These are phyloP conservation scores for Hyles vespertilio DNA, from an alignment of 1,140 invertebrate genomes.

Conservation along the genomic window DNA sequence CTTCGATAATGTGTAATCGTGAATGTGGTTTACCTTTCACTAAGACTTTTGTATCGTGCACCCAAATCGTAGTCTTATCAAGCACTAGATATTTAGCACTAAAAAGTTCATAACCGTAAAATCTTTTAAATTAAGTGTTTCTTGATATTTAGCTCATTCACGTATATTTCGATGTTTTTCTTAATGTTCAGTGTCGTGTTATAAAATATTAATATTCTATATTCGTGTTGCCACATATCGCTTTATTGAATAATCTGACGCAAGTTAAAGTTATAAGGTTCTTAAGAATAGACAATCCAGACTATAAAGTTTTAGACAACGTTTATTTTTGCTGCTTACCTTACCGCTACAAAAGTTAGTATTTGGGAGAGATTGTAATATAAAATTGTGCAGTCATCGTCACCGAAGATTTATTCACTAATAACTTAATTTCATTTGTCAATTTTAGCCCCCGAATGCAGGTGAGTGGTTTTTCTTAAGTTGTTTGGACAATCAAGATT, in stretches of 20 bases:
- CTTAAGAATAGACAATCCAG: no score
- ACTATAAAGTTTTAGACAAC: no score
- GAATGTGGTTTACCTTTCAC: conserved; percentile 7
- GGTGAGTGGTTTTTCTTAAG: no score
- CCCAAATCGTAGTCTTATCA: no score
- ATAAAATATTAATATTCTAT: conserved; percentile 1
- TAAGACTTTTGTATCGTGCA: conserved; percentile 1
- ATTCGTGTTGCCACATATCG: not conserved
- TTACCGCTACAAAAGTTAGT: no score
- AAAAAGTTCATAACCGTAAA: conserved; percentile 43
- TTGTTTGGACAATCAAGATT: no score
- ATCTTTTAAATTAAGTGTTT: conserved; percentile 57
- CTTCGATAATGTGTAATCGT: conserved; percentile 10
- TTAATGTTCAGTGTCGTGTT: conserved; percentile 16
- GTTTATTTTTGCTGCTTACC: no score
- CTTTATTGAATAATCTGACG: conserved; percentile 30
- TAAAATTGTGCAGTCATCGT: no score
- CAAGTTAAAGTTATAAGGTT: conserved; percentile 31
- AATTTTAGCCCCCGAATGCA: no score
- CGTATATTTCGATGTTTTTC: not conserved
- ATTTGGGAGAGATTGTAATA: no score
- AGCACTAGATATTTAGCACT: not conserved
- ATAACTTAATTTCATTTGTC: no score
- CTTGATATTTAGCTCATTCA: not conserved
- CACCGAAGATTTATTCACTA: no score